Evolutionary conservation across 2,113 vertebrate species (phyloP), one percentile per base, ranked within the genome.

Genomic region (Xiphophorus hellerii): DNA sequence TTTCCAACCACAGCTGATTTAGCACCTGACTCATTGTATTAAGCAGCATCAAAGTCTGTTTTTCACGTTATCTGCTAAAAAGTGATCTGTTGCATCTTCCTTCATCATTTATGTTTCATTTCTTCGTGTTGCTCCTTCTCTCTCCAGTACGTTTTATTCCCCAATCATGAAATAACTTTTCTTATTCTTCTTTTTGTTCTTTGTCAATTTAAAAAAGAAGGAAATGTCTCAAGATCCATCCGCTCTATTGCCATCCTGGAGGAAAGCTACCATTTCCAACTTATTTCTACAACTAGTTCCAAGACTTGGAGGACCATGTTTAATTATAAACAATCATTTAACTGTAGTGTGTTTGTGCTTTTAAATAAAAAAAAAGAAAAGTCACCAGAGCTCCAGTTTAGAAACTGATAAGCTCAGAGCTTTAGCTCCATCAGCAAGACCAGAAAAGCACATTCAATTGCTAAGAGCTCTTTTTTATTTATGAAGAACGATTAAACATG

Each of bases 401-500:
- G 5, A 62, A n/a, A 9, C 25, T 17, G 25, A 37, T 37, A 35
- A 62, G 30, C 42, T 73, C 22, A 13, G 20, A 48, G 69, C n/a
- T n/a, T 30, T 8, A n/a, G 27, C n/a, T 66, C 65, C 51, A 60
- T 25, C 48, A 29, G 67, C 30, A 69, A n/a, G 25, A 11, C 60
- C 25, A 15, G 68, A 61, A 42, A 79, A 13, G 15, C 22, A 2
- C 42, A 15, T 33, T 10, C 29, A 63, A 69, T 4, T 35, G 42
- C 72, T 33, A 13, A 61, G 37, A 35, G 44, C 30, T 70, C 11
- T 31, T 22, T 69, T 66, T 78, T 27, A 44, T 71, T 69, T 39
- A 71, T 7, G 28, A 69, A 22, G 33, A 82, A 39, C 14, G 0
- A 48, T 60, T 81, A 29, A 66, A 30, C 37, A 22, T 64, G 30